Evolutionary conservation across 2,888 invertebrate species (phyloP).

Genomic region (Andricus curvator): DNA sequence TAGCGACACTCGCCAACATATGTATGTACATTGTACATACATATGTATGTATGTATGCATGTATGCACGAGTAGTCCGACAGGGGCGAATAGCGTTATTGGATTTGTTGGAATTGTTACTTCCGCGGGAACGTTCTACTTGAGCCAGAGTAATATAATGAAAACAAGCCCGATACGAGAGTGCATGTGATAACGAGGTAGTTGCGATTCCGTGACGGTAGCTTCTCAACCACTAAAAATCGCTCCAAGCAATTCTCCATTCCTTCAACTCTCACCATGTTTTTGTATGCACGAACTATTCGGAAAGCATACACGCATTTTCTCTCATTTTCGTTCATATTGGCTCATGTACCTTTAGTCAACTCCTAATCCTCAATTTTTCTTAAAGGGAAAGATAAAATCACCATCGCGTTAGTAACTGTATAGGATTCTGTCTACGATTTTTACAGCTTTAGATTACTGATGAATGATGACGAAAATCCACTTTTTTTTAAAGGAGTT

Average conservation of each 20-base stretch:
- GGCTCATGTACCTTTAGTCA: background rate
- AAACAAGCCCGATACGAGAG: constrained; percentile 39
- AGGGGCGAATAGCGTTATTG: constrained; percentile 52
- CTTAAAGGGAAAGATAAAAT: background rate
- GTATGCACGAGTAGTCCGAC: constrained; percentile 41
- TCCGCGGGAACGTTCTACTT: constrained; percentile 48
- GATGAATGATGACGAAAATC: too few species aligned
- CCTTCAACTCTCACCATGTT: constrained; percentile 22
- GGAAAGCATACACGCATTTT: constrained; percentile 9
- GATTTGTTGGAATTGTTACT: constrained; percentile 62
- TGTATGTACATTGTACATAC: background rate
- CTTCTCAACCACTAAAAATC: constrained; percentile 40
- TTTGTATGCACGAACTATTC: constrained; percentile 14
- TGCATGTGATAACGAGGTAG: constrained; percentile 50
- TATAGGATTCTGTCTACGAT: too few species aligned
- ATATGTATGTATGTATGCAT: constrained; percentile 3
- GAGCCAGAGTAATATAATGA: constrained; percentile 48
- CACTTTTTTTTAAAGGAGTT: too few species aligned
- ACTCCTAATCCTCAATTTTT: background rate
- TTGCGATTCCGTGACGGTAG: constrained; percentile 26
- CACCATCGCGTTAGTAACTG: background rate
- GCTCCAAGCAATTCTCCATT: constrained; percentile 25
- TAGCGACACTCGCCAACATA: constrained; percentile 49
- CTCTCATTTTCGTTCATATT: background rate
- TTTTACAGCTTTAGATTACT: too few species aligned